Base-by-base conservation (phyloP, 2,888 invertebrate species). In the Mesoligia furuncula region DNA sequence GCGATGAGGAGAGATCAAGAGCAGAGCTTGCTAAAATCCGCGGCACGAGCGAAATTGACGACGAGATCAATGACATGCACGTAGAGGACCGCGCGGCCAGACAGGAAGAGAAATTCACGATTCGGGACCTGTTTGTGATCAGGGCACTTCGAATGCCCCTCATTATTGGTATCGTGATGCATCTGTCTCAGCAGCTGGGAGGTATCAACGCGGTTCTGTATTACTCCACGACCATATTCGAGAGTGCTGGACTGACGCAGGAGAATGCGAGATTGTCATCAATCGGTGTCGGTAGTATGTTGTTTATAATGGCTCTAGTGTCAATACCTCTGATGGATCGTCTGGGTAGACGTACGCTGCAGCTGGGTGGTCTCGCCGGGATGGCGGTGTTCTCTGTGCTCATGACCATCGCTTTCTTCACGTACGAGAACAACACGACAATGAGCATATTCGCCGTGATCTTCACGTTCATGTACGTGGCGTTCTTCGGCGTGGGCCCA, bases 271-370 rank as follows among this genome's bases (percentile, higher is more conserved):
- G 97, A 82, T 97, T 97, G 90, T 98, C 98, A 27, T 97, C 98
- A 9, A 98, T 98, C 77, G 98, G 98, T 45, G 98, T 97, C 2
- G 98, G 98, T 59, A 97, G 97, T 72, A 97, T 98, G 79, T 97
- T 98, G 95, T 98, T 98, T 59, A 93, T 97, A 70, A 98, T 98
- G 98, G 98, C 98, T 8, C 92, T 98, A n/a, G 97, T 98, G 11
- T 98, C 98, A 13, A 98, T 98, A 81, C 98, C 98, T n/a, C 92
- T 98, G 86, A 98, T 98, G 97, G 98, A 98, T 91, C 96, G 97
- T 31, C 96, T 98, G 64, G 98, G 98, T 20, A 95, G 98, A 80
- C 96, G 98, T 72, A 98, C 98, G 0, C 94, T 98, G 69, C 98
- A 98, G 91, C 95, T 98, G 45, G 97, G 97, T 72, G 98, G 98